Percentiles rank a stretch among this genome's conserved stretches.
phyloP scores from a whole-genome alignment of 2,888 invertebrate genomes.

The Pollenia labialis region DNA sequence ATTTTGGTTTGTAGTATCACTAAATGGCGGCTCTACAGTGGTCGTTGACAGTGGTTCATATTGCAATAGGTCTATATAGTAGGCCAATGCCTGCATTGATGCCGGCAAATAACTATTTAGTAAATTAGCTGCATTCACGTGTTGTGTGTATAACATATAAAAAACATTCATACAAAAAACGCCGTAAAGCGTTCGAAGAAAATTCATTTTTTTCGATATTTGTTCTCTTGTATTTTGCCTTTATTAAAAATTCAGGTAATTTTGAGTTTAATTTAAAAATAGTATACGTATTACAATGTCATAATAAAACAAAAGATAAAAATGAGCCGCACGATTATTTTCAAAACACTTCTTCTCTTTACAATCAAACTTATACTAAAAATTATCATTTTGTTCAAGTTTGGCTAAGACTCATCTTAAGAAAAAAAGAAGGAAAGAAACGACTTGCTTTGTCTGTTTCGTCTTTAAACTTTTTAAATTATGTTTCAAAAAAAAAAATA shows the following conservation, averaged over 20 bases:
- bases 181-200: conserved; percentile 1
- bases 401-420: conserved; percentile 49
- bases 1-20: conserved; percentile 73
- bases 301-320: conserved; percentile 26
- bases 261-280: conserved; percentile 19
- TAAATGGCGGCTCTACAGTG: conserved; percentile 83
- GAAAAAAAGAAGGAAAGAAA: conserved; percentile 34
- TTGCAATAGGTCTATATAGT: conserved; percentile 83
- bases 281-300: conserved; percentile 45
- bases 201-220: conserved; percentile 46
- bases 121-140: conserved; percentile 76
- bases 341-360: conserved; percentile 57
- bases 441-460: conserved; percentile 41
- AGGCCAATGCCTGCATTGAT: conserved; percentile 84
- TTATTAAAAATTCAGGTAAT: conserved; percentile 5
- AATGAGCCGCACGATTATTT: conserved; percentile 33
- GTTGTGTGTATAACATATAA: conserved; percentile 8
- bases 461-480: conserved; percentile 53
- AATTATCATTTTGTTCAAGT: conserved; percentile 50
- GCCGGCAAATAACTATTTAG: conserved; percentile 83
- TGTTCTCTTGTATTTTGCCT: not conserved
- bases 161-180: conserved; percentile 7
- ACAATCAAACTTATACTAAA: conserved; percentile 64
- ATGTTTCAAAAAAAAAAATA: conserved; percentile 61
- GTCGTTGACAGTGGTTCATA: conserved; percentile 82